Conservation (phyloP, 2,113 vertebrate species). For the Ochotona curzoniae region DNA sequence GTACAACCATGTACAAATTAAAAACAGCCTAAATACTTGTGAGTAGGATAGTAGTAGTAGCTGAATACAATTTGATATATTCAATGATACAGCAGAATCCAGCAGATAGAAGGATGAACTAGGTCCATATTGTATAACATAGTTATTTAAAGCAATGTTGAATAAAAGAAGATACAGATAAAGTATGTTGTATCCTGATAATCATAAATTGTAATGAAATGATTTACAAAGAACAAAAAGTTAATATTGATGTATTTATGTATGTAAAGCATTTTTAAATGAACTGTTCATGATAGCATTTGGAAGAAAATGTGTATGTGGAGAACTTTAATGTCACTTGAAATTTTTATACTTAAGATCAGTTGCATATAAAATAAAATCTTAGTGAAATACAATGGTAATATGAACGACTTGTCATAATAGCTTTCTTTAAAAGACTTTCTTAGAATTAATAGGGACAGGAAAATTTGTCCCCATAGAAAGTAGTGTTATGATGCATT, state of each 20-base stretch:
- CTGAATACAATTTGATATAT: constrained; percentile 25
- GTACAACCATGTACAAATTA: neutral
- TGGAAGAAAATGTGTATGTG: neutral
- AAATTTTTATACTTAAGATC: constrained; percentile 52
- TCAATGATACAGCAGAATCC: neutral
- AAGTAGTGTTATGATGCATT: neutral
- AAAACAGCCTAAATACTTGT: constrained; percentile 15
- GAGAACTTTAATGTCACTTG: constrained; percentile 44
- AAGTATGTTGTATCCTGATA: constrained; percentile 20
- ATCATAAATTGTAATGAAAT: constrained; percentile 31
- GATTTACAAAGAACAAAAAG: constrained; percentile 35
- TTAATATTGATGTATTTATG: constrained; percentile 41
- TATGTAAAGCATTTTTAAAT: constrained; percentile 41
- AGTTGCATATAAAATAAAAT: constrained; percentile 48
- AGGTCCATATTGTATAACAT: constrained; percentile 10
- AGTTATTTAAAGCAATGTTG: constrained; percentile 13
- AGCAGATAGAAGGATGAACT: constrained; percentile 33
- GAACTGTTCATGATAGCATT: constrained; percentile 34
- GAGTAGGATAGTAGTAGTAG: neutral
- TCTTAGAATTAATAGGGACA: neutral
- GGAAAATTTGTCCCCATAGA: neutral
- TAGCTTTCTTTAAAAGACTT: constrained; percentile 55
- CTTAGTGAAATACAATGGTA: neutral
- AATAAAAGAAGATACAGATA: constrained; percentile 16
- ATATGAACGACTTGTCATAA: constrained; percentile 22